These are phyloP conservation scores for Oophaga sylvatica DNA, from an alignment of 2,797 vertebrate genomes.

Conservation along the genomic window DNA sequence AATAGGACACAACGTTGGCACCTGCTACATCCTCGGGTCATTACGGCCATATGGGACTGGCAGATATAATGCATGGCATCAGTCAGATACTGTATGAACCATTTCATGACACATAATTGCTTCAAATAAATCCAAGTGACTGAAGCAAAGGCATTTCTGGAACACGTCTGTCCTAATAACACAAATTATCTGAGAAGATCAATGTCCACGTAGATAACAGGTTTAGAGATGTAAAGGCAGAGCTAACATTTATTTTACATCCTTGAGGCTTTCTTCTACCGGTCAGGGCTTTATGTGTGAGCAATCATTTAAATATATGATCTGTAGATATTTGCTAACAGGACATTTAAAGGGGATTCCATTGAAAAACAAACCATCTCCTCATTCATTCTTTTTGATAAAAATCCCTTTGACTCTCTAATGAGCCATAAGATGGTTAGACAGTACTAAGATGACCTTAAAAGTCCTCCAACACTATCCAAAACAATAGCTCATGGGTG, in stretches of 20 bases:
- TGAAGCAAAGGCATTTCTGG: conserved; percentile 49
- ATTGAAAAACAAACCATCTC: not conserved
- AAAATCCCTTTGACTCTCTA: not conserved
- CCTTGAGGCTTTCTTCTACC: not conserved
- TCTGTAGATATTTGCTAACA: not conserved
- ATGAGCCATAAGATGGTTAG: not conserved
- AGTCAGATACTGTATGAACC: conserved; percentile 50
- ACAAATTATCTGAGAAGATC: conserved; percentile 29
- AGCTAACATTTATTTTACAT: conserved; percentile 10
- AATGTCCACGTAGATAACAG: conserved; percentile 17
- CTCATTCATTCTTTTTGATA: no score
- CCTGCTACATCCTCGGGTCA: conserved; percentile 57
- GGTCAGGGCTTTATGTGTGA: not conserved
- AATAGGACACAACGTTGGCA: conserved; percentile 54
- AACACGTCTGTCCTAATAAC: conserved; percentile 38
- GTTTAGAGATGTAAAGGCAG: not conserved
- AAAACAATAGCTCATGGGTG: not conserved
- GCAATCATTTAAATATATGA: not conserved
- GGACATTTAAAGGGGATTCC: not conserved
- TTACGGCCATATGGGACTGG: conserved; percentile 58
- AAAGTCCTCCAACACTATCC: not conserved
- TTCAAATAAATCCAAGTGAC: conserved; percentile 44
- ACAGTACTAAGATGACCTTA: not conserved
- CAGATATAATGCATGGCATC: conserved; percentile 27
- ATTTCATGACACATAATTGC: conserved; percentile 36